Evolutionary conservation across 2,797 vertebrate genomes (phyloP).

Genomic region (Falco biarmicus): DNA sequence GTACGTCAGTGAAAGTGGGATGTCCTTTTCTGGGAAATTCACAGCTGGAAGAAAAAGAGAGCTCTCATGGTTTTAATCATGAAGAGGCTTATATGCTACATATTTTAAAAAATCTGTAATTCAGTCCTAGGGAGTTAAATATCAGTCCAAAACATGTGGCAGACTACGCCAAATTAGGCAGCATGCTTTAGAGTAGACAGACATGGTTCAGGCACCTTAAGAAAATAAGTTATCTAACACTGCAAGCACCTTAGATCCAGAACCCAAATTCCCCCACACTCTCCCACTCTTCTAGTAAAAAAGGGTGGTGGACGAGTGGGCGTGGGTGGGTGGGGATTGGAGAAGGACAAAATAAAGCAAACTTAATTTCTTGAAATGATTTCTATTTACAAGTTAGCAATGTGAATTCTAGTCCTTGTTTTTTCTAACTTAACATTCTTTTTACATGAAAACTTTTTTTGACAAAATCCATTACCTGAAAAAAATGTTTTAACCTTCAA

Average conservation of each 20-base stretch:
- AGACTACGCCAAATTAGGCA: slow-evolving; percentile 11
- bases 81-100: background rate
- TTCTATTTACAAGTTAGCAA: background rate
- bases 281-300: background rate
- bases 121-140: background rate
- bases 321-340: accelerated
- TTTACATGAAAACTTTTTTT: background rate
- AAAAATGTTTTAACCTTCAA: background rate
- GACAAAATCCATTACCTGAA: background rate
- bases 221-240: slow-evolving; percentile 11
- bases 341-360: background rate
- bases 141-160: background rate
- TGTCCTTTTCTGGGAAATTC: background rate
- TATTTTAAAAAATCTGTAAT: background rate
- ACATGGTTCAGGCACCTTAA: background rate
- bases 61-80: background rate
- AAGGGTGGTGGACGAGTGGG: background rate
- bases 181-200: background rate
- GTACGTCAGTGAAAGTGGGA: background rate
- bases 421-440: background rate
- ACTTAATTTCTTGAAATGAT: background rate
- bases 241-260: background rate
- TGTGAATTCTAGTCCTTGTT: background rate
- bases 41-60: background rate
- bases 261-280: background rate